Evolutionary conservation across 1,140 invertebrate species (phyloP).

Genomic region (Drosophila willistoni): DNA sequence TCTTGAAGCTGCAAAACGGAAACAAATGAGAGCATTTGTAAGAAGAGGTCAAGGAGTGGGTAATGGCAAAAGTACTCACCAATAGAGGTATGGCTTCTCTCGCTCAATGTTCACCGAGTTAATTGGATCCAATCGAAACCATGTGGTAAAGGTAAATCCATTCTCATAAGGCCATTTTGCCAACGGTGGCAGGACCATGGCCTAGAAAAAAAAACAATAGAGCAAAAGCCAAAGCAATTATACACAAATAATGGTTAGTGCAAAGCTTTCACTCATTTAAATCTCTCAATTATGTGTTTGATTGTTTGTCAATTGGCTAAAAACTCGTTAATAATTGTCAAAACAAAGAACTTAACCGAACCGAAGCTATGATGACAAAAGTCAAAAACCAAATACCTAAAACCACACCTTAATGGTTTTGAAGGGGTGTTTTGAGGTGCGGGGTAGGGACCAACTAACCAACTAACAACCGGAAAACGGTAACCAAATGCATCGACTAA

Average conservation of each 20-base stretch:
- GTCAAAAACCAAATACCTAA: not conserved
- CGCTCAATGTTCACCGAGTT: slow-evolving; percentile 99
- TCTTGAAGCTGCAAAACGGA: slow-evolving; percentile 93
- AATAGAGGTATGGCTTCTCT: slow-evolving; percentile 99
- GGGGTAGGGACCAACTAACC: no score
- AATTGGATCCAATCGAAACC: slow-evolving; percentile 99
- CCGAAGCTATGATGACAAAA: slow-evolving; percentile 12
- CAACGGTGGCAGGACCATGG: slow-evolving; percentile 97
- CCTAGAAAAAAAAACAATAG: slow-evolving; percentile 85
- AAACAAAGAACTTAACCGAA: not conserved
- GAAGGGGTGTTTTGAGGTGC: no score
- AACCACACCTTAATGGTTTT: not conserved
- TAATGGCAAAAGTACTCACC: slow-evolving; percentile 85
- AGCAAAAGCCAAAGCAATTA: not conserved
- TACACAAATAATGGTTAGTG: not conserved
- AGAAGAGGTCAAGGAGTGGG: slow-evolving; percentile 6
- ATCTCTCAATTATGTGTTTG: not conserved
- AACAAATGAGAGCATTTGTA: not conserved
- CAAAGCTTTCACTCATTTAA: not conserved
- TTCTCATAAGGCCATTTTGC: slow-evolving; percentile 99
- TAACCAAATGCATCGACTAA: no score
- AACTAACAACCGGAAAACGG: no score
- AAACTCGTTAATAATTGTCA: slow-evolving; percentile 1
- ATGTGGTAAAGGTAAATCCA: slow-evolving; percentile 99
- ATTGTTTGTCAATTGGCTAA: slow-evolving; percentile 1